Percentiles rank a stretch among this genome's conserved stretches.
These are phyloP conservation scores for Corvus moneduloides DNA, from an alignment of 2,113 vertebrate genomes.

Conservation along the genomic window DNA sequence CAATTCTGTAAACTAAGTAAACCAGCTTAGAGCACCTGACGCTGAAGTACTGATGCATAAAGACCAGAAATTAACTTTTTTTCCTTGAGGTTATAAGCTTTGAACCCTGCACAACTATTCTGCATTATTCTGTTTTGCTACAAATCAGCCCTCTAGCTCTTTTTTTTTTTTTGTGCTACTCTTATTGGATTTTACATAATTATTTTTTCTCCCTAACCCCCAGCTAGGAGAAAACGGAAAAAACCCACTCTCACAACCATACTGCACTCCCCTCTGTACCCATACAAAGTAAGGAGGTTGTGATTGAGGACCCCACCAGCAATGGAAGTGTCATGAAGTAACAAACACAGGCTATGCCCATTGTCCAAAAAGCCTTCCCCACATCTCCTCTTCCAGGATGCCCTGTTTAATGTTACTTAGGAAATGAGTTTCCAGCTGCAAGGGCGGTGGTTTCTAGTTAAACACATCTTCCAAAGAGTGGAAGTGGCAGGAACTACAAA, in stretches of 20 bases:
- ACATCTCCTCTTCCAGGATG: background rate
- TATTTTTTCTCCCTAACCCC: background rate
- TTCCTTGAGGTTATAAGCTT: background rate
- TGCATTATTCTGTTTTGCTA: background rate
- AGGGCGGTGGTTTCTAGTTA: background rate
- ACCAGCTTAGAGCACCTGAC: background rate
- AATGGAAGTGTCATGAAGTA: background rate
- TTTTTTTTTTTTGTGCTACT: background rate
- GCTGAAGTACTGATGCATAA: background rate
- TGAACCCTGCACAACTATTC: background rate
- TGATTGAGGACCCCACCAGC: background rate
- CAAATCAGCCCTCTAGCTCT: background rate
- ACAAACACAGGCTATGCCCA: background rate
- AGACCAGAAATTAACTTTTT: background rate
- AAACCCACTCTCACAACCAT: accelerated
- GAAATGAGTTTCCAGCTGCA: background rate
- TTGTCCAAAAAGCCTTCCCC: background rate
- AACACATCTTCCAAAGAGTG: background rate
- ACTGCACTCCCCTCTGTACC: background rate
- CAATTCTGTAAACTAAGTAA: background rate
- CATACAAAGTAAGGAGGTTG: background rate
- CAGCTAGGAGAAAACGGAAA: background rate
- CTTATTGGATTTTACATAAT: background rate
- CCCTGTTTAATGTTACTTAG: background rate
- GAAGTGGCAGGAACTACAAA: background rate